A percentile compares a stretch with the other conserved stretches of the same genome.
Conservation (phyloP, 2,113 vertebrate species). For the Corythornis vintsioides region DNA sequence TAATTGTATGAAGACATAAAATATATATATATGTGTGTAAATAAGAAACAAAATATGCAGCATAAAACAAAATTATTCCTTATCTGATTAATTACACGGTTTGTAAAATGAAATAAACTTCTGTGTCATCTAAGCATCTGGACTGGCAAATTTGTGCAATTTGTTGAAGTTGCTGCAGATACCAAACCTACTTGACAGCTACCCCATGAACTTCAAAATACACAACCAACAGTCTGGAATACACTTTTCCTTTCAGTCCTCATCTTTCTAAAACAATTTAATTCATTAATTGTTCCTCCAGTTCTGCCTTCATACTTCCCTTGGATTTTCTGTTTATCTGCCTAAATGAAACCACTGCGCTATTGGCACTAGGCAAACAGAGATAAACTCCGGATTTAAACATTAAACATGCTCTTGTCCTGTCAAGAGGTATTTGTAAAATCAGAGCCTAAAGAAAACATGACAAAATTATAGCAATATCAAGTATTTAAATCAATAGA, state of each 20-base stretch:
- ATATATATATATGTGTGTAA: neutral
- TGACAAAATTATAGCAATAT: conserved; percentile 22
- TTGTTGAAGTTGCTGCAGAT: neutral
- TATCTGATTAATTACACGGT: neutral
- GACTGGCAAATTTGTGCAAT: neutral
- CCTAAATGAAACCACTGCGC: neutral
- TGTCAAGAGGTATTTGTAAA: conserved; percentile 21
- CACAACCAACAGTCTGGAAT: neutral
- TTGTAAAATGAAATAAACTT: neutral
- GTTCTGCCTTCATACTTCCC: neutral
- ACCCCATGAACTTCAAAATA: neutral
- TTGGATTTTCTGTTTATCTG: neutral
- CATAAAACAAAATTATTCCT: neutral
- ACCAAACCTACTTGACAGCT: neutral
- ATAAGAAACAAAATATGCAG: neutral
- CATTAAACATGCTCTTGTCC: conserved; percentile 37
- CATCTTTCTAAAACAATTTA: neutral
- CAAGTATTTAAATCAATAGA: conserved; percentile 48
- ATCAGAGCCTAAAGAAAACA: conserved; percentile 28
- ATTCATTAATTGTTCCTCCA: neutral
- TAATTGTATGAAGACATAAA: too few species aligned
- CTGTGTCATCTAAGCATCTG: neutral
- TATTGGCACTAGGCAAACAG: neutral
- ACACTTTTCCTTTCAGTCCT: neutral
- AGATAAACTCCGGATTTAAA: conserved; percentile 17